A percentile compares a stretch with the other conserved stretches of the same genome.
Conservation (phyloP, 1,140 invertebrate species). For the Dinoponera quadriceps region DNA sequence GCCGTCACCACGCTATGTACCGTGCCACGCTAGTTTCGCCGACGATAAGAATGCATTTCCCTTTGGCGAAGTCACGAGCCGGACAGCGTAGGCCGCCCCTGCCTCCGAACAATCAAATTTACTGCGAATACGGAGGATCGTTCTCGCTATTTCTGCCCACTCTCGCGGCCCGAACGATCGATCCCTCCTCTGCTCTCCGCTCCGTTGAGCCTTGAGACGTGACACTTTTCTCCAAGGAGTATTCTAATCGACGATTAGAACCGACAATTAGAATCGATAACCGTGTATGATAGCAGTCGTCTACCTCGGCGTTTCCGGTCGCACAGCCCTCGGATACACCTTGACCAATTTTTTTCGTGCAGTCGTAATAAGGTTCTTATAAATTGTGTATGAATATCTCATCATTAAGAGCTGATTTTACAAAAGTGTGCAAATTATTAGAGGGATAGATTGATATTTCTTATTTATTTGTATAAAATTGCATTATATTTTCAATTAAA, state of each 20-base stretch:
- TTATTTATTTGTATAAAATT: no score
- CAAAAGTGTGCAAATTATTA: no score
- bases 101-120: constrained; percentile 72
- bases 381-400: no score
- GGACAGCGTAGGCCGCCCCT: constrained; percentile 65
- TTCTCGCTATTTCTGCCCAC: constrained; percentile 47
- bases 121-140: constrained; percentile 53
- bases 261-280: no score
- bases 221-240: background rate
- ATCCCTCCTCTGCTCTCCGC: background rate
- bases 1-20: constrained; percentile 10
- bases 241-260: background rate
- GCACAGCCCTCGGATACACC: no score
- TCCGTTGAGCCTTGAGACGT: background rate
- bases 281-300: no score
- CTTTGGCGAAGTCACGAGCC: constrained; percentile 25
- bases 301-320: no score
- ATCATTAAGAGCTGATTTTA: no score
- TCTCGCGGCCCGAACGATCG: constrained; percentile 16
- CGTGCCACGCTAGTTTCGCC: constrained; percentile 34
- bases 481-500: no score
- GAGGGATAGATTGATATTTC: no score
- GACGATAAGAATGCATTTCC: constrained; percentile 71
- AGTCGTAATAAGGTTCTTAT: no score
- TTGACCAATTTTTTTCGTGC: no score